Conservation (phyloP, 2,888 invertebrate species). For the Acleris emargana region DNA sequence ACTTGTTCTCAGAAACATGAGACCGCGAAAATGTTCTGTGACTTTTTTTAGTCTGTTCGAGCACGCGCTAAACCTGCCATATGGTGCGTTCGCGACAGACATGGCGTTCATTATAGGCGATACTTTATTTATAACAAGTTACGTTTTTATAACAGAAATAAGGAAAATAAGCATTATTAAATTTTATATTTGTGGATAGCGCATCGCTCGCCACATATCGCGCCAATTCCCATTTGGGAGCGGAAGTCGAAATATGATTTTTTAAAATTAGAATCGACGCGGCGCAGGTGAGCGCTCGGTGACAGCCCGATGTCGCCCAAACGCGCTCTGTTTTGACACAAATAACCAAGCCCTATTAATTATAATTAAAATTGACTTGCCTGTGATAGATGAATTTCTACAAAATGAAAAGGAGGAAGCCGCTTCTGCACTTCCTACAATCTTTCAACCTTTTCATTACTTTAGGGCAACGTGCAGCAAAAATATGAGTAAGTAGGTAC, state of each 20-base stretch:
- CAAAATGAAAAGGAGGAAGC: neutral
- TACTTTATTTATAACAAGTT: neutral
- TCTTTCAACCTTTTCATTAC: no score
- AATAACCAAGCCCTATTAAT: slow-evolving; percentile 61
- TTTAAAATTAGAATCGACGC: slow-evolving; percentile 77
- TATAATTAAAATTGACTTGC: slow-evolving; percentile 49
- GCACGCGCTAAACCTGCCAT: slow-evolving; percentile 78
- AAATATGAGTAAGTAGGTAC: no score
- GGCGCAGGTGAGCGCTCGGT: slow-evolving; percentile 75
- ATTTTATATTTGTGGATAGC: slow-evolving; percentile 39
- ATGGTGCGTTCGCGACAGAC: slow-evolving; percentile 64
- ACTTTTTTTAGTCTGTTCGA: slow-evolving; percentile 55
- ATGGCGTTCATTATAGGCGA: slow-evolving; percentile 13
- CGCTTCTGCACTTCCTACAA: neutral
- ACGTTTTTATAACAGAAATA: neutral
- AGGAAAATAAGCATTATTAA: neutral
- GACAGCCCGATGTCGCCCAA: slow-evolving; percentile 62
- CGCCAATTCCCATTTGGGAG: slow-evolving; percentile 79
- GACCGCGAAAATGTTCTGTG: slow-evolving; percentile 68
- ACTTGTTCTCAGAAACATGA: slow-evolving; percentile 69
- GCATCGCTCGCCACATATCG: slow-evolving; percentile 56
- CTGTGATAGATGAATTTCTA: slow-evolving; percentile 13
- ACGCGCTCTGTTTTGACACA: slow-evolving; percentile 52
- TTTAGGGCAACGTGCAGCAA: no score
- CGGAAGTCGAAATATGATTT: slow-evolving; percentile 81